Base-by-base conservation (phyloP, 2,888 invertebrate genomes). In the Campoplex capitator region DNA sequence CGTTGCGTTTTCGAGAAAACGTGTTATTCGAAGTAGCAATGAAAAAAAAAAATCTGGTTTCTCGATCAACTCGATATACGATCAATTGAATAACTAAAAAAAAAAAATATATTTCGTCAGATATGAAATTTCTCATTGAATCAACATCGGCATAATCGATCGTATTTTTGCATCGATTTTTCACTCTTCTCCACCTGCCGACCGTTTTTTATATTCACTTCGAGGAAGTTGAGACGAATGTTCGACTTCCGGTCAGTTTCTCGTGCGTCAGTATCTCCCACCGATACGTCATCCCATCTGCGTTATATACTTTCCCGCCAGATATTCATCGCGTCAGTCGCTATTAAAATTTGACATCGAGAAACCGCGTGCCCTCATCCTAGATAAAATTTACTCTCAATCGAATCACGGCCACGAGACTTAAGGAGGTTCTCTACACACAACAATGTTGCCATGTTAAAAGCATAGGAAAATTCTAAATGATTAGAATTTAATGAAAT, bases 201-300 rank as follows among this genome's bases (percentile, higher is more conserved):
- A 38, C 38, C 32, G 38, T 28, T 7, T 73, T 45, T 54, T n/a
- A 4, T 3, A 3, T 38, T 38, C 38, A 58, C 68, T 79, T 83
- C 78, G 74, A 68, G 74, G 85, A 85, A 85, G 74, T 45, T 70
- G 78, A 79, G 82, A 85, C 56, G 78, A 83, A 74, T 74, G 82
- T 42, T 13, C 58, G 79, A 79, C 82, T 85, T 85, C 85, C 85
- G 82, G 82, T 85, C 78, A 68, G 62, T 48, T 65, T n/a, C 23
- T 23, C 62, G 70, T 48, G 28, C 82, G 75, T 75, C 73, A 77
- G 51, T 23, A 23, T 18, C 42, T 67, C 67, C 11, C n/a, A 28
- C 23, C 18, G 38, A 86, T 83, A 67, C 75, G 86, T 83, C 83
- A 83, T 80, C 56, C n/a, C 62, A 77, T 67, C 67, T 51, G 65